Evolutionary conservation across 1,140 invertebrate species (phyloP).

Genomic region (Palaemon carinicauda): DNA sequence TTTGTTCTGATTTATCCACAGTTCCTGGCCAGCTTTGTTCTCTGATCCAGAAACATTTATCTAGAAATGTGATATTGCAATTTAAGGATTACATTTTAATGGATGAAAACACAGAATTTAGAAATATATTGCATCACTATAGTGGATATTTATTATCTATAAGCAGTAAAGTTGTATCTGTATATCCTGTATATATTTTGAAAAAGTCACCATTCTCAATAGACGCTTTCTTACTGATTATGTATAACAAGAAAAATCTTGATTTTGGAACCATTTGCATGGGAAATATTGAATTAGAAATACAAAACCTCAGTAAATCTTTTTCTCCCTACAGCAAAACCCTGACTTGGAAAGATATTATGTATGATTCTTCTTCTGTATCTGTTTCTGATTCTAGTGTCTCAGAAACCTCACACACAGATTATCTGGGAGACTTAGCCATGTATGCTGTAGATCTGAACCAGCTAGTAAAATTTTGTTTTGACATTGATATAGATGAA

Average conservation of each 20-base stretch:
- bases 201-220: conserved; percentile 16
- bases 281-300: background rate
- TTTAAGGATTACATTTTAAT: background rate
- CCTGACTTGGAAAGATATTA: background rate
- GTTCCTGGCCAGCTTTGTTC: background rate
- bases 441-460: background rate
- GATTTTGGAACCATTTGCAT: background rate
- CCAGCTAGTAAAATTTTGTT: background rate
- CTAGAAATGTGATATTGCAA: background rate
- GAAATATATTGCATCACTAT: too few species aligned
- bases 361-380: background rate
- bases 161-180: too few species aligned
- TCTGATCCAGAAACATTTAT: background rate
- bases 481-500: conserved; percentile 27
- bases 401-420: background rate
- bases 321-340: background rate
- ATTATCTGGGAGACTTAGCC: background rate
- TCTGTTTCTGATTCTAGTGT: background rate
- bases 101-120: too few species aligned
- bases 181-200: background rate
- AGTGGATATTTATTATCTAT: too few species aligned
- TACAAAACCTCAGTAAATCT: conserved; percentile 4
- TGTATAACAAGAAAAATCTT: background rate
- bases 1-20: background rate
- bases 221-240: background rate